These are phyloP conservation scores for Tipula lateralis DNA, from an alignment of 2,888 invertebrate genomes.

Conservation along the genomic window DNA sequence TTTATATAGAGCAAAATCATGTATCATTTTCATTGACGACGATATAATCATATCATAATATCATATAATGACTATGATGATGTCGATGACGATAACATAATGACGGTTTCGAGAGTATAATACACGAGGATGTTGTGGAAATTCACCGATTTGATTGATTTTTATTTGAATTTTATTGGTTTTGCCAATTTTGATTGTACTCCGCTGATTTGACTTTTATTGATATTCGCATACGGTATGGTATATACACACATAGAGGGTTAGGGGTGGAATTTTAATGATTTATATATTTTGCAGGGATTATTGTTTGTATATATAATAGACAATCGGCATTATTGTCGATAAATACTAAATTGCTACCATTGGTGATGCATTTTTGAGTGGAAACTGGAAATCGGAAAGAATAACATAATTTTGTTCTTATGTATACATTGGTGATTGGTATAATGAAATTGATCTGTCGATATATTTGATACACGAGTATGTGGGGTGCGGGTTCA, in stretches of 20 bases:
- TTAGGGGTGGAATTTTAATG: neutral
- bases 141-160: constrained; percentile 7
- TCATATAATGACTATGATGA: neutral
- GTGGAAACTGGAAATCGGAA: neutral
- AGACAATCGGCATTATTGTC: neutral
- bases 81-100: neutral
- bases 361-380: constrained; percentile 11
- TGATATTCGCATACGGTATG: neutral
- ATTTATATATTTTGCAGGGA: neutral
- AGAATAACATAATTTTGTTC: neutral
- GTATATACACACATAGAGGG: neutral
- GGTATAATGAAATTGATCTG: neutral
- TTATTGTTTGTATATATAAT: neutral
- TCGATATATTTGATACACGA: neutral
- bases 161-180: constrained; percentile 19
- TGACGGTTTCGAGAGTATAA: neutral
- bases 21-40: constrained; percentile 24
- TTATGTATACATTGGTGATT: neutral
- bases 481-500: neutral
- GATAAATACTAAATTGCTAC: neutral
- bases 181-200: neutral
- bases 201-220: constrained; percentile 7
- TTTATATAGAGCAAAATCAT: neutral
- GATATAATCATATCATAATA: constrained; percentile 3
- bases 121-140: neutral